Percentiles rank a stretch among this genome's conserved stretches.
Conservation (phyloP, 2,888 invertebrate genomes). For the Tuta absoluta region DNA sequence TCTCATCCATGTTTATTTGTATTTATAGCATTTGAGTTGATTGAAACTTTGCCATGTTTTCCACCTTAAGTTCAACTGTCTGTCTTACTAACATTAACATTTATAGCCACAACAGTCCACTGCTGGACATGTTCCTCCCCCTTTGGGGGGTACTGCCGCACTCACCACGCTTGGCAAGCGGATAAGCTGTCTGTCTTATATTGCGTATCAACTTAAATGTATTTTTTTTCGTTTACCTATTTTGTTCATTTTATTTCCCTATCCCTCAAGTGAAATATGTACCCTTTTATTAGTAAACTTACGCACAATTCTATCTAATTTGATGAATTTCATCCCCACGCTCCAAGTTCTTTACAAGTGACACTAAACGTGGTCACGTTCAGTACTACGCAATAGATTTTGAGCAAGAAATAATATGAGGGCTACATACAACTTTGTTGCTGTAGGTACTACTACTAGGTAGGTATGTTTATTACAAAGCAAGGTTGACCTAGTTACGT, state of each 20-base stretch:
- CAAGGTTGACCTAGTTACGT: conserved; percentile 6
- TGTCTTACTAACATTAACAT: background rate
- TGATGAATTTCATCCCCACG: background rate
- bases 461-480: background rate
- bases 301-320: conserved; percentile 11
- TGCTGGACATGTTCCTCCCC: too few species aligned
- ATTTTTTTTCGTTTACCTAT: too few species aligned
- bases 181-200: too few species aligned
- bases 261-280: background rate
- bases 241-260: too few species aligned
- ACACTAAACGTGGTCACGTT: conserved; percentile 5
- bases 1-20: conserved; percentile 14
- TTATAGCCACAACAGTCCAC: too few species aligned
- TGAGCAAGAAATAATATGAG: background rate
- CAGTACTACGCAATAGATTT: background rate
- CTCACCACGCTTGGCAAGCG: too few species aligned
- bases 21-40: background rate
- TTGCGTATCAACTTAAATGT: too few species aligned
- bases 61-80: background rate
- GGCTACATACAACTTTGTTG: background rate
- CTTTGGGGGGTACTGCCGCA: too few species aligned
- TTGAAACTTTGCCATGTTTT: background rate
- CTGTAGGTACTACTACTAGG: background rate
- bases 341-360: background rate
- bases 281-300: background rate